Evolutionary conservation across 2,797 vertebrate species (phyloP), one percentile per base, ranked within the genome.

Genomic region (Sebastes reedi): DNA sequence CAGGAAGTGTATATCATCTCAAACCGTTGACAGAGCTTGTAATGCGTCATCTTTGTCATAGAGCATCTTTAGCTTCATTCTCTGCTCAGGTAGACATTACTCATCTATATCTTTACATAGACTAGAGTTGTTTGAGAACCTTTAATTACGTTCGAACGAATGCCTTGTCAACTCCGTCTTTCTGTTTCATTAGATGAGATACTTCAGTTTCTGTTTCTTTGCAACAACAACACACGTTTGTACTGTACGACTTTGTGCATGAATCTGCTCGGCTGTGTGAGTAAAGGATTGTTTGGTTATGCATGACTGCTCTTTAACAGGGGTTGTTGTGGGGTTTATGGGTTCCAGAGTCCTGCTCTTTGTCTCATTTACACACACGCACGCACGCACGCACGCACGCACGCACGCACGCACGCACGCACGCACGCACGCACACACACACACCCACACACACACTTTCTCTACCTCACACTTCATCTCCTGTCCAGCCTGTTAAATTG

Each of bases 271-370:
- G 20, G 25, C 16, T 11, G 7, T 32, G 27, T 58, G n/a, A 62
- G 34, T 27, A 13, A 29, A 66, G 34, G 11, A 54, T 62, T 64
- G 76, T 65, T 75, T 85, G 68, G 72, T 68, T 65, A 56, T 72
- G 27, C 50, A 71, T 76, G 75, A 27, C 70, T 84, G 67, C 73
- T 68, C 58, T 82, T 72, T 70, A 72, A 39, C 59, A 55, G 54
- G 46, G 11, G 34, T n/a, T 73, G 64, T 54, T 69, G 54, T 72
- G 25, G 55, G 30, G 67, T 72, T 69, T 72, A 87, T 84, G 30
- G 69, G 60, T 68, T 79, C 66, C 58, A 84, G 67, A 42, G 50
- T 54, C 46, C n/a, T 36, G 18, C 39, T 55, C 36, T 61, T 11
- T 30, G 7, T 75, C 56, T 8, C 50, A 14, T 30, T 34, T 24